phyloP scores from a whole-genome alignment of 1,140 invertebrate species.

The Heliconius congener region DNA sequence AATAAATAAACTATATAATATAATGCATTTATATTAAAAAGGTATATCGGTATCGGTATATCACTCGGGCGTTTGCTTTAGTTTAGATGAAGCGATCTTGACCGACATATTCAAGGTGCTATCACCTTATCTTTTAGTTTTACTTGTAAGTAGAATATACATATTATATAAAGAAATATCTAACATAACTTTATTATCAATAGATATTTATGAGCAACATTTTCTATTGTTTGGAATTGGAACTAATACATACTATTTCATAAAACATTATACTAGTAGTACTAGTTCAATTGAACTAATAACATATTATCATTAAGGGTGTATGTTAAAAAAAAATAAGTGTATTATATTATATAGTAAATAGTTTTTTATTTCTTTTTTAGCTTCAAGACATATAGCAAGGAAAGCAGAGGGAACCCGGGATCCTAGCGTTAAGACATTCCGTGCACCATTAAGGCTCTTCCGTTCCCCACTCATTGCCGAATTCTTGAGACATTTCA shows the following conservation, averaged over 20 bases:
- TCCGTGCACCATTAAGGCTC: no score
- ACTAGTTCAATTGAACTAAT: no score
- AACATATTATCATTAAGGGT: no score
- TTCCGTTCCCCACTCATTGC: no score
- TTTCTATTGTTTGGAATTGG: neutral
- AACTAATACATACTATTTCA: neutral
- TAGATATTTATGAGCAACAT: neutral
- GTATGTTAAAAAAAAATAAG: no score
- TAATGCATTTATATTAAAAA: neutral
- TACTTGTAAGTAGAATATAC: conserved; percentile 1
- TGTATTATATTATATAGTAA: no score
- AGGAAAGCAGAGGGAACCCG: no score
- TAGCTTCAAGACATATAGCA: no score
- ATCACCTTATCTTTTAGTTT: conserved; percentile 4
- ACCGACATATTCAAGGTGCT: conserved; percentile 8
- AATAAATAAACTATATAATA: no score
- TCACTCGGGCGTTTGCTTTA: neutral
- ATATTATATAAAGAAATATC: neutral
- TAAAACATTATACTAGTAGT: neutral
- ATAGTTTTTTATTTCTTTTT: no score
- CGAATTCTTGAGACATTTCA: no score
- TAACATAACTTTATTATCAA: neutral
- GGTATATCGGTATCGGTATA: neutral
- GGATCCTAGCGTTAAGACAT: no score
- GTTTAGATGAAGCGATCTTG: conserved; percentile 6